Conservation (phyloP, 2,113 vertebrate species). For the Sylvia atricapilla region DNA sequence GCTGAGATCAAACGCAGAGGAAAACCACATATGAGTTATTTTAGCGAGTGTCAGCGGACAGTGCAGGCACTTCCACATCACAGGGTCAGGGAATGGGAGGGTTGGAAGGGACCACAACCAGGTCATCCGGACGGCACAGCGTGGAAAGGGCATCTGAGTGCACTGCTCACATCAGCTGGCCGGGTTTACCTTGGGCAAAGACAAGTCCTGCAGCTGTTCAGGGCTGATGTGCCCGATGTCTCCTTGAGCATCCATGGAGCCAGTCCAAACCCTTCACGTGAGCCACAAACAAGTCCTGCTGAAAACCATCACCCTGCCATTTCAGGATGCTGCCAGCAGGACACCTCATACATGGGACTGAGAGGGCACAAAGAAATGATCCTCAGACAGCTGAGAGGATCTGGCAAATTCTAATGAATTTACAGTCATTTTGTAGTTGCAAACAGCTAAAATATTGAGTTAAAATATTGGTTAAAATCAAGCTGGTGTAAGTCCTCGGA, state of each 20-base stretch:
- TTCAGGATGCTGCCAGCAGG: not conserved
- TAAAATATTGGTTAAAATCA: not conserved
- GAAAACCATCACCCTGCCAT: not conserved
- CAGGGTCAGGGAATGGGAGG: not conserved
- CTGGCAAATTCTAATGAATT: not conserved
- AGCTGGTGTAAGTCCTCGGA: not conserved
- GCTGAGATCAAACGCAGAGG: not conserved
- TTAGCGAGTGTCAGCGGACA: not conserved
- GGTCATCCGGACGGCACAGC: not conserved
- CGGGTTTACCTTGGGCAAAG: not conserved
- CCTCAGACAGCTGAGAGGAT: not conserved
- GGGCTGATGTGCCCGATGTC: not conserved
- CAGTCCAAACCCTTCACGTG: accelerated
- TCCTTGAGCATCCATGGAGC: not conserved
- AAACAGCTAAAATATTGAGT: not conserved
- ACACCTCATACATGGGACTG: accelerated
- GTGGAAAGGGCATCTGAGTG: not conserved
- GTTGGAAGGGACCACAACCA: not conserved
- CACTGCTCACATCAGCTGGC: not conserved
- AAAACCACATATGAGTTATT: not conserved
- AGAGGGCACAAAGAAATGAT: not conserved
- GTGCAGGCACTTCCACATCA: not conserved
- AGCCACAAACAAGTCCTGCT: not conserved
- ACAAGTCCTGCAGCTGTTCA: not conserved
- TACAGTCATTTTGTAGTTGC: not conserved